Percentiles rank a stretch among this genome's conserved stretches.
Evolutionary conservation across 2,888 invertebrate genomes (phyloP).

Genomic region (Agrotis ipsilon): DNA sequence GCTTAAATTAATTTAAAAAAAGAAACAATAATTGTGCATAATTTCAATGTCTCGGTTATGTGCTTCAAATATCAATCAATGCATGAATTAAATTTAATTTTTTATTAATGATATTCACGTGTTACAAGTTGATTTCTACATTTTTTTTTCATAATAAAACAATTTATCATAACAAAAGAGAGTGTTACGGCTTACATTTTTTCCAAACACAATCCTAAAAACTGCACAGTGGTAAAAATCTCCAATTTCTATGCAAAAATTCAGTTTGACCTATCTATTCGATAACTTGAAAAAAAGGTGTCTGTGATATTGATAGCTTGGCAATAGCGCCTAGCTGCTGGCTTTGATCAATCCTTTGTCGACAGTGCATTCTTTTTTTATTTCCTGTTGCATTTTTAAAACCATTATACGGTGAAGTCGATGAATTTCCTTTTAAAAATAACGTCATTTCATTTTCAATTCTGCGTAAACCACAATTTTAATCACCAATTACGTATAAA

Average conservation of each 20-base stretch:
- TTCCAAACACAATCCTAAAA: not conserved
- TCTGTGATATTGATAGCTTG: conserved; percentile 36
- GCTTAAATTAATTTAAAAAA: no score
- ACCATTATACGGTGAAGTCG: no score
- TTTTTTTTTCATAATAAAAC: not conserved
- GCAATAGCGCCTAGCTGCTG: conserved; percentile 28
- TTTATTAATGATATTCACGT: no score
- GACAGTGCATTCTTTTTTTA: conserved; percentile 13
- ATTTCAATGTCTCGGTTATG: not conserved
- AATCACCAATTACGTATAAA: not conserved
- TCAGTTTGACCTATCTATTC: conserved; percentile 24
- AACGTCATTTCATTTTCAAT: not conserved
- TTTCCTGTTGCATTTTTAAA: conserved; percentile 13
- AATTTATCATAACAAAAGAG: not conserved
- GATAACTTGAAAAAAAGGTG: conserved; percentile 26
- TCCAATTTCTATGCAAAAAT: conserved; percentile 42
- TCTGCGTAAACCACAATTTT: not conserved
- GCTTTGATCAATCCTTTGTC: conserved; percentile 23
- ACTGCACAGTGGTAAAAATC: conserved; percentile 14
- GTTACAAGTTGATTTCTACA: no score
- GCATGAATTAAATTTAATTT: no score
- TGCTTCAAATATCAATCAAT: no score
- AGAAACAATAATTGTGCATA: not conserved
- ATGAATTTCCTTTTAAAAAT: not conserved
- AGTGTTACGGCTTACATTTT: not conserved